Evolutionary conservation across 2,888 invertebrate genomes (phyloP).

Genomic region (Lasioglossum oenotherae): DNA sequence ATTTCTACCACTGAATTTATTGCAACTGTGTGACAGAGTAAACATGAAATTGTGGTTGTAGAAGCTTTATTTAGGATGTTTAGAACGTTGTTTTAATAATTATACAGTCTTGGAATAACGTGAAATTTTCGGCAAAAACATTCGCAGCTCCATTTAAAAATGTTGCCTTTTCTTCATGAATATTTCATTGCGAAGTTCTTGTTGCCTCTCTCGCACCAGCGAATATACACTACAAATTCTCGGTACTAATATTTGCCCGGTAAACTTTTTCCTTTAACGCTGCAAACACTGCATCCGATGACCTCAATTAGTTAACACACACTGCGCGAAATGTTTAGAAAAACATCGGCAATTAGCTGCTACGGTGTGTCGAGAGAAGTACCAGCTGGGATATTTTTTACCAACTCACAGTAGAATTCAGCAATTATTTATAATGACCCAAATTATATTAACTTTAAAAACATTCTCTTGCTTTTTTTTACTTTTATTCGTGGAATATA

Average conservation of each 20-base stretch:
- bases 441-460: background rate
- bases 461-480: background rate
- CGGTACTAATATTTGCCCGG: background rate
- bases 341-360: background rate
- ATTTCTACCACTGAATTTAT: background rate
- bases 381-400: background rate
- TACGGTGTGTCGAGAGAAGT: background rate
- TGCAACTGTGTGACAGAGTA: background rate
- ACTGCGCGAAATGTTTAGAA: background rate
- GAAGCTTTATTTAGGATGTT: background rate
- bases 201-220: background rate
- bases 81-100: background rate
- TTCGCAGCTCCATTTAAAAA: background rate
- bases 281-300: background rate
- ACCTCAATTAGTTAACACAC: slow-evolving; percentile 8
- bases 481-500: background rate
- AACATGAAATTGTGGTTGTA: background rate
- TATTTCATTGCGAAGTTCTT: background rate
- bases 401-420: background rate
- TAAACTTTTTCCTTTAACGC: background rate
- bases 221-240: background rate
- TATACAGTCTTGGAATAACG: background rate
- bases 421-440: background rate
- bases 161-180: background rate
- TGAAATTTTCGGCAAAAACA: background rate